Evolutionary conservation across 1,140 invertebrate species (phyloP), one percentile per base, ranked within the genome.

Genomic region (Doryteuthis pealeii): DNA sequence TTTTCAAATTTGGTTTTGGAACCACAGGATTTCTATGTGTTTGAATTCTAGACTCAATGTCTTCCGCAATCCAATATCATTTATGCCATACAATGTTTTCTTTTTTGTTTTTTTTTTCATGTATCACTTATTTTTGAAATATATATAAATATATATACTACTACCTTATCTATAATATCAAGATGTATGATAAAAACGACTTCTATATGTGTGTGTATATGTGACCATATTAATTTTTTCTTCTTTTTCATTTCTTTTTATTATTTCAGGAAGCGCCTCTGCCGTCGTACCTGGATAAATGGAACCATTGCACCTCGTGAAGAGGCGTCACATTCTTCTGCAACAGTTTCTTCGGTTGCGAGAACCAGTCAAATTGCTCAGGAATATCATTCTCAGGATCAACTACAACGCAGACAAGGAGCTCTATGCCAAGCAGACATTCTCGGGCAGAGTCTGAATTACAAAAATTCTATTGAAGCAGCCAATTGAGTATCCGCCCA

Each of bases 261-360:
- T 76, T 43, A 78, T 83, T 84, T 28, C 86, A 91, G 90, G 90
- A 90, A 77, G 81, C 83, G n/a, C n/a, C n/a, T n/a, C 10, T 91
- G 91, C 86, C 93, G 93, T 80, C 84, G 87, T 43, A 91, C 93
- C 77, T 89, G 95, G 84, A 92, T 94, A 87, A 91, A 92, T 88
- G 95, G 94, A 94, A 92, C 91, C 78, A 92, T 95, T 85, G 93
- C 93, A 82, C 93, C 91, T 80, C 90, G 92, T 84, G 94, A 95
- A 86, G 94, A 95, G 89, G 94, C 95, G 87, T n/a, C 92, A 93
- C 80, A 90, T 95, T 81, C 93, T 95, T 70, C 89, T 95, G 68
- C 93, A 95, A 88, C 94, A 95, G 90, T 95, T 95, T 89, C 90
- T 95, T 71, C 90, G 93, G 79, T 95, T 95, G 87, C 92, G 92